Percentiles rank a stretch among this genome's conserved stretches.
phyloP scores from a whole-genome alignment of 2,888 invertebrate genomes.

The Vannuccia rotundouncinata region DNA sequence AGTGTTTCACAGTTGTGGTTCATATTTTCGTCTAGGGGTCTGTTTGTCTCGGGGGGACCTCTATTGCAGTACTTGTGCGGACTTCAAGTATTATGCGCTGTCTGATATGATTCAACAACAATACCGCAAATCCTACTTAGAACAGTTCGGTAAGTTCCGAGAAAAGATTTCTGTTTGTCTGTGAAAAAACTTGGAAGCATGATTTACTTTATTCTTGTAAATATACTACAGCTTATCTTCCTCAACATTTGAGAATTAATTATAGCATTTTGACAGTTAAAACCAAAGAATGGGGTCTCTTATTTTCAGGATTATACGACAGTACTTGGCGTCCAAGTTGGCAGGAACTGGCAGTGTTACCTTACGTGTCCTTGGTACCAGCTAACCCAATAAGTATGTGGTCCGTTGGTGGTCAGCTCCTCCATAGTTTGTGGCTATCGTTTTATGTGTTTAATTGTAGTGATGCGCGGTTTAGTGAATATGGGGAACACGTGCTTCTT shows the following conservation, averaged over 20 bases:
- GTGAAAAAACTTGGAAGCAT: neutral
- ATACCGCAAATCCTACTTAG: neutral
- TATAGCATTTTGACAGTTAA: no score
- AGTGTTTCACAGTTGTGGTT: no score
- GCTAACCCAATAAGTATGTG: neutral
- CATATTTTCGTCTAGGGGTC: neutral
- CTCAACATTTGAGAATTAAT: no score
- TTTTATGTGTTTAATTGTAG: no score
- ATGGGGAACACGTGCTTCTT: conserved; percentile 95
- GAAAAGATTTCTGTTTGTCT: neutral
- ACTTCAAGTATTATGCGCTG: conserved; percentile 18
- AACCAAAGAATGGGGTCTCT: no score
- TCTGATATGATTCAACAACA: conserved; percentile 4
- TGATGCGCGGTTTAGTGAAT: conserved; percentile 75
- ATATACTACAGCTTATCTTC: no score
- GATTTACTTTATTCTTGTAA: neutral
- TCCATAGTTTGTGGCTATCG: no score
- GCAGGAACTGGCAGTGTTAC: neutral
- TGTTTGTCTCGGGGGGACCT: conserved; percentile 17
- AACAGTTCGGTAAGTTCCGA: neutral
- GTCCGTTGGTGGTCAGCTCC: no score
- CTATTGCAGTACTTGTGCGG: neutral
- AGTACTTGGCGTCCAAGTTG: neutral
- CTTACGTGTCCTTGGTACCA: neutral
- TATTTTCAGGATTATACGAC: neutral